phyloP scores from a whole-genome alignment of 2,113 vertebrate species.

The Lasiurus borealis region DNA sequence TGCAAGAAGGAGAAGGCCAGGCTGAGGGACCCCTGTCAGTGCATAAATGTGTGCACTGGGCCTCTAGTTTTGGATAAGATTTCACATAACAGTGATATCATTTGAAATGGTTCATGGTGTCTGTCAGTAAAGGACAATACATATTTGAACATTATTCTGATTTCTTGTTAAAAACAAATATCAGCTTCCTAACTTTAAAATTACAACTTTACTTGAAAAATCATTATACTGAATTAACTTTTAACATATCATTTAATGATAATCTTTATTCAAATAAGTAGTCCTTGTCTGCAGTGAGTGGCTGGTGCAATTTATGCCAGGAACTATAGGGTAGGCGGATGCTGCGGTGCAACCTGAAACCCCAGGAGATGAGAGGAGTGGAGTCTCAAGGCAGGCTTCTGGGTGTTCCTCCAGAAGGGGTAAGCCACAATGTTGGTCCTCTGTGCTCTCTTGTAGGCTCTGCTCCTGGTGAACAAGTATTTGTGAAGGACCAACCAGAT shows the following conservation, averaged over 20 bases:
- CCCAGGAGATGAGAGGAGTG: conserved; percentile 96
- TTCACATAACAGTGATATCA: background rate
- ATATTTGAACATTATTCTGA: background rate
- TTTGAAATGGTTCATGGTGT: background rate
- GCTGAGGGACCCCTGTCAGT: too few species aligned
- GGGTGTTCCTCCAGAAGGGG: conserved; percentile 90
- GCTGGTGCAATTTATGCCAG: conserved; percentile 94
- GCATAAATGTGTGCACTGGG: too few species aligned
- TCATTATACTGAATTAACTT: background rate
- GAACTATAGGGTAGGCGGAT: conserved; percentile 93
- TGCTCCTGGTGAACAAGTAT: conserved; percentile 91
- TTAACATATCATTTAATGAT: background rate
- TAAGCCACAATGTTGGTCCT: conserved; percentile 91
- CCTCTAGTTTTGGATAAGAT: background rate
- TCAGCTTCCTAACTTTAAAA: conserved; percentile 31
- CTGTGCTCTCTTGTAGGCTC: conserved; percentile 93
- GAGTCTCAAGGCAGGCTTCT: conserved; percentile 98
- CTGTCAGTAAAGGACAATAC: background rate
- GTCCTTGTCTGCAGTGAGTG: conserved; percentile 91
- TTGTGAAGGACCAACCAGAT: conserved; percentile 93
- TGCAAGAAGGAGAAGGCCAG: too few species aligned
- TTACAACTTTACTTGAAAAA: conserved; percentile 29
- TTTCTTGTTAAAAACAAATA: background rate
- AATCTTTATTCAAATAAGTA: conserved; percentile 30
- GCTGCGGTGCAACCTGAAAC: conserved; percentile 95